phyloP scores from a whole-genome alignment of 2,113 vertebrate genomes.

The Corythornis vintsioides region DNA sequence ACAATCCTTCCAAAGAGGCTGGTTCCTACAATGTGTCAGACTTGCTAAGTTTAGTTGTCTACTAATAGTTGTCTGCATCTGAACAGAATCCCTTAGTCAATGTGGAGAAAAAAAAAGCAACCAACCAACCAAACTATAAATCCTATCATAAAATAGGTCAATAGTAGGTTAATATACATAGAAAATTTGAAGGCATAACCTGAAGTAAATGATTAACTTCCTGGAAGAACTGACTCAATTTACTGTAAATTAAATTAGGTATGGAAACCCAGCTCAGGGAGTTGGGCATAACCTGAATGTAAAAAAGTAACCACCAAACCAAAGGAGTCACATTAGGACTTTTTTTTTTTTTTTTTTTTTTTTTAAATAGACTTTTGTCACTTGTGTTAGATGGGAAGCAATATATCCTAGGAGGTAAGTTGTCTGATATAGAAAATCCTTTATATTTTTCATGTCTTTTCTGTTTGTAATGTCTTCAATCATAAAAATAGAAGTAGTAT shows the following conservation, averaged over 20 bases:
- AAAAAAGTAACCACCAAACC: not conserved
- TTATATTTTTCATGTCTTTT: not conserved
- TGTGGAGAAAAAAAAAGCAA: not conserved
- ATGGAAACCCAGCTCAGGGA: not conserved
- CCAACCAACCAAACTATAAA: not conserved
- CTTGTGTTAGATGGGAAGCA: not conserved
- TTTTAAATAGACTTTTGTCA: not conserved
- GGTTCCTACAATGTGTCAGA: not conserved
- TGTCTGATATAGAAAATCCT: not conserved
- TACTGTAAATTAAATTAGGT: not conserved
- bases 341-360: not conserved
- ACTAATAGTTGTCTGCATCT: not conserved
- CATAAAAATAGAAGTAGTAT: not conserved
- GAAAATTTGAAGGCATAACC: not conserved
- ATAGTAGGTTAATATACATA: fast-evolving
- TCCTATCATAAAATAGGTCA: not conserved
- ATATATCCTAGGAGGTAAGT: not conserved
- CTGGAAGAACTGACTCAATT: not conserved
- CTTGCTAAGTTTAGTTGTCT: not conserved
- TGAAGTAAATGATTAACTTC: not conserved
- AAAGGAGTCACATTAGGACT: not conserved
- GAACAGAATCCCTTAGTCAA: not conserved
- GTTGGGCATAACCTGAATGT: not conserved
- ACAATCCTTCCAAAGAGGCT: not conserved
- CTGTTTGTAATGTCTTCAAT: not conserved